Evolutionary conservation across 2,113 vertebrate species (phyloP).

Genomic region (Tragelaphus scriptus): DNA sequence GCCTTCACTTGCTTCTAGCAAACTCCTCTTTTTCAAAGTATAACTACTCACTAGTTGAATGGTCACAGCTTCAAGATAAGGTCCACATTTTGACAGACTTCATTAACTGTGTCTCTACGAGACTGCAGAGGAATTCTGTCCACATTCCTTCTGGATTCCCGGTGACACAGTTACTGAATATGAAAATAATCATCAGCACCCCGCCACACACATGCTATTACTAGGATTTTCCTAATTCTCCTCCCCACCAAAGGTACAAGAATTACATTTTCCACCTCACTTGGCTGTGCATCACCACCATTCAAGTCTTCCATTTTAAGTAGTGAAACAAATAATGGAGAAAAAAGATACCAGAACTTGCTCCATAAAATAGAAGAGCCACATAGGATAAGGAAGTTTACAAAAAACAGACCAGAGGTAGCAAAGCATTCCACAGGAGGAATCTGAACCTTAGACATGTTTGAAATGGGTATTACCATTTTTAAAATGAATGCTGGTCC

Average conservation of each 20-base stretch:
- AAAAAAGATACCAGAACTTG: background rate
- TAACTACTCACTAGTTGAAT: background rate
- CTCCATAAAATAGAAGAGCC: background rate
- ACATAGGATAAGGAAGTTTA: background rate
- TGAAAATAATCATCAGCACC: background rate
- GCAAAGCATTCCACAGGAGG: background rate
- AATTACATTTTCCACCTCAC: background rate
- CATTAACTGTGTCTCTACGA: no score
- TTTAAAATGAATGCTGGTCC: background rate
- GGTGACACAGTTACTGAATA: background rate
- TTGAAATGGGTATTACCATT: background rate
- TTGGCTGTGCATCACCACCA: background rate
- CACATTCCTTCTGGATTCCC: background rate
- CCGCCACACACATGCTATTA: fast-evolving
- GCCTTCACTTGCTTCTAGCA: background rate
- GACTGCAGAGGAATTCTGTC: background rate
- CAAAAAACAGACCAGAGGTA: background rate
- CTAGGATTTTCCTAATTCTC: background rate
- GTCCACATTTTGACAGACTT: background rate
- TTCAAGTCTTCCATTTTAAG: background rate
- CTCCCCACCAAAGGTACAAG: background rate
- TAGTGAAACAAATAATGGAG: background rate
- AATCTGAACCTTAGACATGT: background rate
- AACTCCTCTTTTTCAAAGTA: background rate
- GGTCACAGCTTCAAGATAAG: background rate